A percentile compares a stretch with the other conserved stretches of the same genome.
Conservation (phyloP, 2,113 vertebrate genomes). For the Acrocephalus kingi region DNA sequence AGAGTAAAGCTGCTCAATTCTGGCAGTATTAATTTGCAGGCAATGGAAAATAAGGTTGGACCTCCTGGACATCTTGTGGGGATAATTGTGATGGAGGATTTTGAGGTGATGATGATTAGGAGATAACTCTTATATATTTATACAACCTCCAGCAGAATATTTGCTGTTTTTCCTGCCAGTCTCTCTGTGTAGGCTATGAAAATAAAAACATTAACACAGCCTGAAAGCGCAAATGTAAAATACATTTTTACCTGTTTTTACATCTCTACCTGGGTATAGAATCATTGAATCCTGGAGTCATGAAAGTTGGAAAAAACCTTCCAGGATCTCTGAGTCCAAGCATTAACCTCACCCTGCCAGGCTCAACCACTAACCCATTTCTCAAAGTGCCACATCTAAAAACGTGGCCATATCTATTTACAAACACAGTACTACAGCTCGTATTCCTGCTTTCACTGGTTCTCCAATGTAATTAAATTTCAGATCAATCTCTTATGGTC, state of each 20-base stretch:
- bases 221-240: background rate
- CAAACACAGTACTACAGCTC: background rate
- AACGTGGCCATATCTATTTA: background rate
- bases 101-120: background rate
- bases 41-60: background rate
- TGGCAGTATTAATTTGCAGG: background rate
- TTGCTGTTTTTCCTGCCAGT: background rate
- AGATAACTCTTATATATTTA: background rate
- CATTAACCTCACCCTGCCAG: background rate
- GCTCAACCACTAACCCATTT: rapidly evolving
- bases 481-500: background rate
- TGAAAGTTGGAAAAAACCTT: background rate
- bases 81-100: background rate
- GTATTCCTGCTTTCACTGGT: background rate
- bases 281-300: background rate
- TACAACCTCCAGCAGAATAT: background rate
- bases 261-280: background rate
- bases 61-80: background rate
- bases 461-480: background rate
- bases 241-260: background rate
- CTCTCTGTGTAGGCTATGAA: background rate
- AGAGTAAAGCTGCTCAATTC: background rate
- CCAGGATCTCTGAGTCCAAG: background rate
- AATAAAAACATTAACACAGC: background rate
- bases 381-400: background rate